These are phyloP conservation scores for Dioctria rufipes DNA, from an alignment of 2,888 invertebrate species.

Conservation along the genomic window DNA sequence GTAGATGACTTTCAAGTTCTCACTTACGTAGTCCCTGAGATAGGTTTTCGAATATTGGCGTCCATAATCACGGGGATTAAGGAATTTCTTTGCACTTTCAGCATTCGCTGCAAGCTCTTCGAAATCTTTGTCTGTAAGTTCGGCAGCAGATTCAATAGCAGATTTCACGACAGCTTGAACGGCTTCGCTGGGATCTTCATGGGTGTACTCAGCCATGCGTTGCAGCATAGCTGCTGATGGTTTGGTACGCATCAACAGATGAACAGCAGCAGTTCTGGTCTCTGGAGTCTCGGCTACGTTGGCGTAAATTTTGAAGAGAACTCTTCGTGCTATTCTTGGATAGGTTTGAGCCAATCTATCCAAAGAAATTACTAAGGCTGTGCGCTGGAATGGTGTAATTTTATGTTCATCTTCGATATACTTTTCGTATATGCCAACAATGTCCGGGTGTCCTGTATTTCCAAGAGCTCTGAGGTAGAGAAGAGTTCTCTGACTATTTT, in stretches of 20 bases:
- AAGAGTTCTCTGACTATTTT: conserved; percentile 75
- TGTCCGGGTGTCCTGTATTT: conserved; percentile 76
- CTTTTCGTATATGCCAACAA: conserved; percentile 76
- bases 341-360: conserved; percentile 72
- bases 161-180: conserved; percentile 79
- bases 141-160: conserved; percentile 74
- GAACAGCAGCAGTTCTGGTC: conserved; percentile 78
- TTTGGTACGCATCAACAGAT: conserved; percentile 75
- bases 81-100: conserved; percentile 71
- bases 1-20: conserved; percentile 71
- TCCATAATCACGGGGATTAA: conserved; percentile 71
- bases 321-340: conserved; percentile 74
- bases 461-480: conserved; percentile 79
- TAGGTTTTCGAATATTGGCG: conserved; percentile 73
- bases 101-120: conserved; percentile 72
- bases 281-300: conserved; percentile 78
- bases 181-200: conserved; percentile 76
- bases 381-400: conserved; percentile 76
- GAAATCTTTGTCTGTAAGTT: conserved; percentile 71
- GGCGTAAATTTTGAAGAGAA: conserved; percentile 78
- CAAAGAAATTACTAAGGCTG: conserved; percentile 76
- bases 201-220: conserved; percentile 80
- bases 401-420: conserved; percentile 77
- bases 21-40: conserved; percentile 69
- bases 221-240: conserved; percentile 78